These are phyloP conservation scores for Luscinia luscinia DNA, from an alignment of 2,797 vertebrate species.

Conservation along the genomic window DNA sequence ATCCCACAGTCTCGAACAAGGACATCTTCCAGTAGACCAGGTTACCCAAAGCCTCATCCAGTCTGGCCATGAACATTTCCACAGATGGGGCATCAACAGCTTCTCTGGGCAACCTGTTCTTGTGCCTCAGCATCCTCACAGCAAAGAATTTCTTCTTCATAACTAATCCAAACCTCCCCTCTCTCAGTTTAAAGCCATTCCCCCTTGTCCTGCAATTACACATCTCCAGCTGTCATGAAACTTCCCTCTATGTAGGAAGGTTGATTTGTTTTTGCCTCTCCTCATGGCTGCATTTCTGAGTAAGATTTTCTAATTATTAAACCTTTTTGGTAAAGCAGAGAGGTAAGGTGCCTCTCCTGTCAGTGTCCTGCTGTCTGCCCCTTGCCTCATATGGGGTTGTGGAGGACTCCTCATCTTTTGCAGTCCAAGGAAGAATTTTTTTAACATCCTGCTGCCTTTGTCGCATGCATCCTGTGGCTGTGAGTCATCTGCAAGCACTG, in stretches of 20 bases:
- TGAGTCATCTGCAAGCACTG: background rate
- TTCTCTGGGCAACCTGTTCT: background rate
- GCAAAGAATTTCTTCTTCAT: background rate
- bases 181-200: background rate
- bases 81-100: background rate
- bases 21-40: background rate
- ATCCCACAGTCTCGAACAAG: fast-evolving
- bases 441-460: background rate
- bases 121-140: background rate
- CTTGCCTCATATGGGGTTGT: background rate
- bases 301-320: background rate
- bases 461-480: fast-evolving
- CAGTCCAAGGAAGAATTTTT: background rate
- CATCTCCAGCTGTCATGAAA: background rate
- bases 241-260: background rate
- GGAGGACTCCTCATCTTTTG: background rate
- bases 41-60: background rate
- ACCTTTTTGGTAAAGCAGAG: background rate
- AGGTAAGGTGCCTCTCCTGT: background rate
- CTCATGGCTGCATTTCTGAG: background rate
- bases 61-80: background rate
- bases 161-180: background rate
- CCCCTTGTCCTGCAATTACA: background rate
- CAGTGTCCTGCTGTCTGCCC: fast-evolving
- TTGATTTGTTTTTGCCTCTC: background rate